These are phyloP conservation scores for Poeciliopsis presidionis DNA, from an alignment of 2,797 vertebrate species.

Conservation along the genomic window DNA sequence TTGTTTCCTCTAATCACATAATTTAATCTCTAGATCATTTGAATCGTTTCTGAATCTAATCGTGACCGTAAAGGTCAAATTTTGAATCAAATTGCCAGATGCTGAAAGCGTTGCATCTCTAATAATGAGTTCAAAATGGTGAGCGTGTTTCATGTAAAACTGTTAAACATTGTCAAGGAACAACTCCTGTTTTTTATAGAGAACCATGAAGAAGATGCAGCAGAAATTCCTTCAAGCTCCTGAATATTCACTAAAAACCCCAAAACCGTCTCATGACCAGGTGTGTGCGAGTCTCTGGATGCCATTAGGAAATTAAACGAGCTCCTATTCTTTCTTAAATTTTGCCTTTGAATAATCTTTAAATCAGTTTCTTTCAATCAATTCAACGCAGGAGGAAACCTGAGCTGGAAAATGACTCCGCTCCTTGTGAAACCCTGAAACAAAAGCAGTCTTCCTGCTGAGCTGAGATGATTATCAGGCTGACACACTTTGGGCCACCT, in stretches of 20 bases:
- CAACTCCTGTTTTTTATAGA: neutral
- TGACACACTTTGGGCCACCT: constrained; percentile 75
- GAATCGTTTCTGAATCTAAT: too few relatives aligned
- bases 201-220: neutral
- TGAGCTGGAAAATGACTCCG: constrained; percentile 39
- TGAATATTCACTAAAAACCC: constrained; percentile 19
- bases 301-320: neutral
- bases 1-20: too few relatives aligned
- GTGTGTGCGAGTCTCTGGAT: constrained; percentile 31
- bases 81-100: too few relatives aligned
- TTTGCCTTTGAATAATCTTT: constrained; percentile 37
- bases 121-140: too few relatives aligned
- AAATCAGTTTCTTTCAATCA: constrained; percentile 65
- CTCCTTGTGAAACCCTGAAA: constrained; percentile 64
- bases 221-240: neutral
- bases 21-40: too few relatives aligned
- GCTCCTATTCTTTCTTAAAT: constrained; percentile 31
- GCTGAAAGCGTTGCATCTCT: too few relatives aligned
- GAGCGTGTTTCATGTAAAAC: neutral
- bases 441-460: constrained; percentile 67
- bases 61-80: too few relatives aligned
- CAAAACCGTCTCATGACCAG: constrained; percentile 31
- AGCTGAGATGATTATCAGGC: constrained; percentile 75
- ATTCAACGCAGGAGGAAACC: constrained; percentile 52
- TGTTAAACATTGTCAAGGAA: neutral